A percentile compares a stretch with the other conserved stretches of the same genome.
Conservation (phyloP, 1,140 invertebrate genomes). For the Bactericera cockerelli region DNA sequence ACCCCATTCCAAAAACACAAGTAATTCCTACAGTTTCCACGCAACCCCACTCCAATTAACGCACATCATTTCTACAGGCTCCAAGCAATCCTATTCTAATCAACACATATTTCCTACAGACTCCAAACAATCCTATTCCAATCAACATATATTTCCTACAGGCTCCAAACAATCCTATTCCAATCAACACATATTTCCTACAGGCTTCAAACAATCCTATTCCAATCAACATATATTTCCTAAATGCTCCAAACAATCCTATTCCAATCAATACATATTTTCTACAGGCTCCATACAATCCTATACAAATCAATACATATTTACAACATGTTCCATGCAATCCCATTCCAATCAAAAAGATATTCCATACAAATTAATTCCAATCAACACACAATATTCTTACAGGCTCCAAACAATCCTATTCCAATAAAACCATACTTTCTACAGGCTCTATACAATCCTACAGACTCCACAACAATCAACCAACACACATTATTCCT, state of each 20-base stretch:
- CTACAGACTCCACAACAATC: not conserved
- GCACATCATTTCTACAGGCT: not conserved
- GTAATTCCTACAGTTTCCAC: not conserved
- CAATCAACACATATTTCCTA: not conserved
- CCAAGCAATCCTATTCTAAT: not conserved
- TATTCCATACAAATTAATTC: not conserved
- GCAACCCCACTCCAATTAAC: not conserved
- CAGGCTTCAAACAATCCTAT: not conserved
- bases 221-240: not conserved
- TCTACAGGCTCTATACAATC: not conserved
- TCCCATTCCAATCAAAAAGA: not conserved
- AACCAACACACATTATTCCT: not conserved
- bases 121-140: not conserved
- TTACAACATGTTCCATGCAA: not conserved
- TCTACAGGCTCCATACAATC: not conserved
- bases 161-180: not conserved
- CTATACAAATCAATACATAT: not conserved
- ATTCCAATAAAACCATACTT: not conserved
- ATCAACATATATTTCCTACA: not conserved
- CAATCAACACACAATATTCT: not conserved
- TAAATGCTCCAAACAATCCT: not conserved
- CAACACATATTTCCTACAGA: not conserved
- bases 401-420: conserved; percentile 4
- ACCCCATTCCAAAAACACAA: not conserved
- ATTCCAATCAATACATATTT: not conserved